Evolutionary conservation across 2,113 vertebrate species (phyloP), one percentile per base, ranked within the genome.

Genomic region (Pelvicachromis taeniatus): DNA sequence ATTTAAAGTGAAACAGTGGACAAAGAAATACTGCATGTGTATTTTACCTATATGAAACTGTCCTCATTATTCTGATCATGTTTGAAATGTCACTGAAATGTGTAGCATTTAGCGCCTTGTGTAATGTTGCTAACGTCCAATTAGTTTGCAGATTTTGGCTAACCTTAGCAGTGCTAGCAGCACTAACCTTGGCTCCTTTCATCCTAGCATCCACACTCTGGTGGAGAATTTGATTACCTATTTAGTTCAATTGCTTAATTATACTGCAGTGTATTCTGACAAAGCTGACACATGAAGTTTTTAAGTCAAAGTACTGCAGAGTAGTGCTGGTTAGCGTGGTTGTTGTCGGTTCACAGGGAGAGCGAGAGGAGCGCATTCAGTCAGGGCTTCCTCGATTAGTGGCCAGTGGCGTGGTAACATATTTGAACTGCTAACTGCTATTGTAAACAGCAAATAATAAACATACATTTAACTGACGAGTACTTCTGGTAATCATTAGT

Each of bases 21-120:
- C 54, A 33, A 59, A 61, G 29, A 35, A 61, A 0, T 0, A 21
- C 6, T 3, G 2, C 35, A 21, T 1, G 10, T 40, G 35, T 68
- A 40, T 65, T 40, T 65, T 65, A 65, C 9, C 35, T 14, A 8
- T 9, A 14, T 68, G n/a, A 68, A 42, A 68, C 35, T 12, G 5
- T 40, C 38, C 38, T 40, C 9, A 40, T 40, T 40, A 40, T 9
- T 40, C 38, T 35, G 19, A 21, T n/a, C 61, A 5, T 21, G 6
- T 29, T 38, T 63, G 17, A 63, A 63, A 38, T 63, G 31, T 63
- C 6, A 33, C 58, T 65, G 9, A 65, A 65, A 65, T 5, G 2
- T 0, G 0, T 23, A 40, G 61, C 35, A 3, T 38, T 65, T 65
- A 12, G 9, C 17, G n/a, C 31, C 17, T 3, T 38, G 9, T 1